Conservation (phyloP, 2,888 invertebrate genomes). For the Eristalinus sepulchralis region DNA sequence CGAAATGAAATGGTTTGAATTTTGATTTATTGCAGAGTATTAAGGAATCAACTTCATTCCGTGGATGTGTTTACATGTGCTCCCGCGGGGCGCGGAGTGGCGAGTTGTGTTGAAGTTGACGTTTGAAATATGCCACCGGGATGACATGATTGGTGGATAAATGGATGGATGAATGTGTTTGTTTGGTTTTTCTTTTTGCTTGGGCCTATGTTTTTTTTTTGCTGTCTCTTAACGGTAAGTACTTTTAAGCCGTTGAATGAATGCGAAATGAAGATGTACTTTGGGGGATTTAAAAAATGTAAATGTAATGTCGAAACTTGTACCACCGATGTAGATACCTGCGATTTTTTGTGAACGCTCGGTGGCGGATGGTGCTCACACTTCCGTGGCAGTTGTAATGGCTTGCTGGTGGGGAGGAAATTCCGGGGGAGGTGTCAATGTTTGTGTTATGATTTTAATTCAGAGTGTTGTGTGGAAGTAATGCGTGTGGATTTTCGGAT, state of each 20-base stretch:
- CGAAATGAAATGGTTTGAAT: background rate
- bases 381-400: background rate
- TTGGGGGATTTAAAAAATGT: background rate
- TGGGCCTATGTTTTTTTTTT: background rate
- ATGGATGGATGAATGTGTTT: background rate
- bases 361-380: background rate
- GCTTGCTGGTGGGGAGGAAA: too few relatives aligned
- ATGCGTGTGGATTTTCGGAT: too few relatives aligned
- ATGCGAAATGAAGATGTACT: background rate
- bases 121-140: background rate
- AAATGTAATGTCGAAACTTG: background rate
- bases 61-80: background rate
- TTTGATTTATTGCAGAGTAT: background rate
- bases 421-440: background rate
- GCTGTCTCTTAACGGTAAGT: background rate
- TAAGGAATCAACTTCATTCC: background rate
- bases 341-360: background rate
- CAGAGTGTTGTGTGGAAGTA: too few relatives aligned
- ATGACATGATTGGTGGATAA: background rate
- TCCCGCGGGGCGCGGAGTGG: background rate
- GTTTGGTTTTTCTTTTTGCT: background rate
- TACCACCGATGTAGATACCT: background rate
- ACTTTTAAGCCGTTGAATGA: background rate
- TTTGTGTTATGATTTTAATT: background rate
- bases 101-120: background rate